phyloP scores from a whole-genome alignment of 2,113 vertebrate species.

The Egretta garzetta region DNA sequence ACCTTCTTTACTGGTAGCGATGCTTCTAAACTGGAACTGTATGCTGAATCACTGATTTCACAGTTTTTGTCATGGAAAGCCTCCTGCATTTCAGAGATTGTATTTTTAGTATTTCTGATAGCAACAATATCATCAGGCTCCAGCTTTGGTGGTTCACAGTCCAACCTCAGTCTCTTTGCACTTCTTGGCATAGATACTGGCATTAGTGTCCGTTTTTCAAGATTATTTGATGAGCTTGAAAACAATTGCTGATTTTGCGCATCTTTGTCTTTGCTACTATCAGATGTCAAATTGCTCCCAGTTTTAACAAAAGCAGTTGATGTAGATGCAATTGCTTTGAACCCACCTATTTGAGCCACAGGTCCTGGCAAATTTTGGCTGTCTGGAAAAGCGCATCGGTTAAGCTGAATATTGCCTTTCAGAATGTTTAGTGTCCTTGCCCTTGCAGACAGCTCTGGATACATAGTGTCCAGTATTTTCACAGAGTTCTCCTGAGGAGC shows the following conservation, averaged over 20 bases:
- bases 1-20: neutral
- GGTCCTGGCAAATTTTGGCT: constrained; percentile 51
- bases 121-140: neutral
- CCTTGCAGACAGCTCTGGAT: constrained; percentile 91
- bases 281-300: constrained; percentile 43
- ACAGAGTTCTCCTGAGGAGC: constrained; percentile 89
- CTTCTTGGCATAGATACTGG: constrained; percentile 69
- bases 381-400: constrained; percentile 65
- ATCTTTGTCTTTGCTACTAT: neutral
- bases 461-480: constrained; percentile 92
- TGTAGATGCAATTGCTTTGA: constrained; percentile 84
- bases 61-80: neutral
- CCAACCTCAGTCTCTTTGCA: constrained; percentile 84
- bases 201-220: constrained; percentile 68
- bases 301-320: constrained; percentile 94
- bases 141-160: constrained; percentile 60
- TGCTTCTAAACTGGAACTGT: neutral
- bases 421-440: constrained; percentile 92
- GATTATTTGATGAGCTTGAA: neutral
- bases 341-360: constrained; percentile 76
- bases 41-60: neutral
- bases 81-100: neutral
- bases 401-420: constrained; percentile 86
- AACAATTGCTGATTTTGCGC: neutral
- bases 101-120: neutral